Evolutionary conservation across 2,888 invertebrate genomes (phyloP).

Genomic region (Acrocera orbiculus): DNA sequence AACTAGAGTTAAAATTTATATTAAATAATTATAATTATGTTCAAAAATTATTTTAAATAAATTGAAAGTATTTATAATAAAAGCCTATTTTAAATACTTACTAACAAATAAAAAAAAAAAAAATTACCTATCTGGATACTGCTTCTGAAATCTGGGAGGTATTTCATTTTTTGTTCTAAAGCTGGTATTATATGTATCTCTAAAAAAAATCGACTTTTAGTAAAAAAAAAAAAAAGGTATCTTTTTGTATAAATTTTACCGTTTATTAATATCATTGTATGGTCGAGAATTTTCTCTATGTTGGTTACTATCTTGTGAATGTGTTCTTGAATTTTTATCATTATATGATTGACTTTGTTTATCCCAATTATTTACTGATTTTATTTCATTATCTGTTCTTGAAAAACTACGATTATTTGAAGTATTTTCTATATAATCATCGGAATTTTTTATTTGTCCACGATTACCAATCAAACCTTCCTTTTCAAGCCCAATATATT

Average conservation of each 20-base stretch:
- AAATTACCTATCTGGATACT: conserved; percentile 11
- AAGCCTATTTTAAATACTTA: background rate
- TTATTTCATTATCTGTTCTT: too few relatives aligned
- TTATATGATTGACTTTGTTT: too few relatives aligned
- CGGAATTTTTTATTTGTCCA: too few relatives aligned
- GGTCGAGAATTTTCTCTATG: conserved; percentile 10
- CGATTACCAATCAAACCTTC: conserved; percentile 19
- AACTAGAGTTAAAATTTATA: too few relatives aligned
- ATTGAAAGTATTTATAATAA: background rate
- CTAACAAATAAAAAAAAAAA: background rate
- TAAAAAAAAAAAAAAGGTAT: background rate
- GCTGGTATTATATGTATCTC: conserved; percentile 3
- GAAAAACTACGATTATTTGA: too few relatives aligned
- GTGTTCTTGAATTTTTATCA: conserved; percentile 16
- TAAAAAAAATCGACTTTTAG: background rate
- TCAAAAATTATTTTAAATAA: background rate
- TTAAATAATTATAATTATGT: too few relatives aligned
- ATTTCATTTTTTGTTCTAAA: conserved; percentile 13
- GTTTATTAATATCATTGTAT: conserved; percentile 3
- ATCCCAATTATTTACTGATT: too few relatives aligned
- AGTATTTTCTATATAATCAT: background rate
- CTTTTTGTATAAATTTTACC: conserved; percentile 2
- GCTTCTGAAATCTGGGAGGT: conserved; percentile 22
- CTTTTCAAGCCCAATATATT: conserved; percentile 26
- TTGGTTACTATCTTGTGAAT: conserved; percentile 15